Evolutionary conservation across 1,140 invertebrate species (phyloP).

Genomic region (Daktulosphaira vitifoliae): DNA sequence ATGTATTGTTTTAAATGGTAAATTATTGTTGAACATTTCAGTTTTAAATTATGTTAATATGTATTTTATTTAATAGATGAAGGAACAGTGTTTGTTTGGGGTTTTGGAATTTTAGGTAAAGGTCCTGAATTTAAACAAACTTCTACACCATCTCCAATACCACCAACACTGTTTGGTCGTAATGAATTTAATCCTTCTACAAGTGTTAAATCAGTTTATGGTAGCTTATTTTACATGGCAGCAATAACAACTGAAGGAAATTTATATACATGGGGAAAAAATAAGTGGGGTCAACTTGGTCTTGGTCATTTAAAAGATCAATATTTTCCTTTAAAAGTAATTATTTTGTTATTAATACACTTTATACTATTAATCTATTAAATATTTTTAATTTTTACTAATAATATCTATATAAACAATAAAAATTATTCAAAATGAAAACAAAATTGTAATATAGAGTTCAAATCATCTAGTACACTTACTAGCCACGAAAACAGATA

Average conservation of each 20-base stretch:
- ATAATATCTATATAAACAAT: not conserved
- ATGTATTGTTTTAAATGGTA: conserved; percentile 75
- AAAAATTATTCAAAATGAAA: not conserved
- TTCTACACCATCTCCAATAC: conserved; percentile 59
- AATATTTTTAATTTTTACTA: too few relatives aligned
- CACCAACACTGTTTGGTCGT: conserved; percentile 69
- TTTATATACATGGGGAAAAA: conserved; percentile 84
- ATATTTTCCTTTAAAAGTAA: conserved; percentile 77
- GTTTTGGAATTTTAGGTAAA: conserved; percentile 80
- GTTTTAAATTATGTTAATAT: conserved; percentile 9
- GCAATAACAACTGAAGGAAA: conserved; percentile 72
- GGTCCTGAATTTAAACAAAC: conserved; percentile 67
- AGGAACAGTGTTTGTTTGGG: conserved; percentile 84
- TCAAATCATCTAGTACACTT: too few relatives aligned
- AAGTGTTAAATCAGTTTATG: conserved; percentile 56
- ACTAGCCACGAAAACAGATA: too few relatives aligned
- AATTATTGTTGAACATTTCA: conserved; percentile 9
- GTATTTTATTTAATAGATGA: conserved; percentile 49
- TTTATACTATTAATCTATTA: not conserved
- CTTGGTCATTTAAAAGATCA: conserved; percentile 70
- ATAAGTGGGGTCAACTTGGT: conserved; percentile 72
- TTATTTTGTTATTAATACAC: too few relatives aligned
- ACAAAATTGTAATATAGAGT: not conserved
- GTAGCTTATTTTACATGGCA: conserved; percentile 68
- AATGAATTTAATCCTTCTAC: conserved; percentile 68